phyloP scores from a whole-genome alignment of 2,113 vertebrate species.

The Colaptes auratus region DNA sequence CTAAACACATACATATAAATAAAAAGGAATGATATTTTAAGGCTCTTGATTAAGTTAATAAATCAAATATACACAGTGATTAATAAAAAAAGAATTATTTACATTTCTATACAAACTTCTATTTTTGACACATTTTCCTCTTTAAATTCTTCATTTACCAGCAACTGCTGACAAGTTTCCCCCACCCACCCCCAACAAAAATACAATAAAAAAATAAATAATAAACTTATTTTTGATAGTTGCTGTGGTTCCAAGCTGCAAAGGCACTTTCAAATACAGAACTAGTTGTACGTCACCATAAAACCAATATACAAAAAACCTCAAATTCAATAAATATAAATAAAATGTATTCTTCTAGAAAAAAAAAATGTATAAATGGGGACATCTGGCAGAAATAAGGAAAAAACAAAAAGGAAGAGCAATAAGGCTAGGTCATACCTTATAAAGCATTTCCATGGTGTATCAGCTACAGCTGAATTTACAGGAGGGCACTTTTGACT shows the following conservation, averaged over 20 bases:
- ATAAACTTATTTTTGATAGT: constrained; percentile 96
- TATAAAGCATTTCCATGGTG: constrained; percentile 53
- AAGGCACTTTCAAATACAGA: constrained; percentile 97
- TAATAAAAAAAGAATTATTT: constrained; percentile 99
- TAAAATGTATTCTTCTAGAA: constrained; percentile 78
- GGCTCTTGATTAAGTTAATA: constrained; percentile 99
- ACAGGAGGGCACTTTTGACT: constrained; percentile 79
- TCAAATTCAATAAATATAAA: constrained; percentile 88
- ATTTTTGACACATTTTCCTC: constrained; percentile 91
- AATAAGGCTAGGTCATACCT: constrained; percentile 61
- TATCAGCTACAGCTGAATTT: constrained; percentile 76
- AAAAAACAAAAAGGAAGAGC: constrained; percentile 34
- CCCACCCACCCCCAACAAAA: constrained; percentile 75
- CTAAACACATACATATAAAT: constrained; percentile 99
- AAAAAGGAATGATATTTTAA: constrained; percentile 99
- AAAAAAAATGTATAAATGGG: constrained; percentile 69
- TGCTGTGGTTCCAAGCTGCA: constrained; percentile 95
- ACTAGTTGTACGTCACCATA: constrained; percentile 89
- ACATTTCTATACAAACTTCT: constrained; percentile 99
- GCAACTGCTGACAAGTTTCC: constrained; percentile 91
- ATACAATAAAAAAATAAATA: constrained; percentile 96
- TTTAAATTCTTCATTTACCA: constrained; percentile 99
- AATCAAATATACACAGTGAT: constrained; percentile 99
- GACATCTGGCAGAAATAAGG: constrained; percentile 65
- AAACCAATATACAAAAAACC: constrained; percentile 90